A percentile compares a stretch with the other conserved stretches of the same genome.
Evolutionary conservation across 2,888 invertebrate species (phyloP).

Genomic region (Synanthedon tipuliformis): DNA sequence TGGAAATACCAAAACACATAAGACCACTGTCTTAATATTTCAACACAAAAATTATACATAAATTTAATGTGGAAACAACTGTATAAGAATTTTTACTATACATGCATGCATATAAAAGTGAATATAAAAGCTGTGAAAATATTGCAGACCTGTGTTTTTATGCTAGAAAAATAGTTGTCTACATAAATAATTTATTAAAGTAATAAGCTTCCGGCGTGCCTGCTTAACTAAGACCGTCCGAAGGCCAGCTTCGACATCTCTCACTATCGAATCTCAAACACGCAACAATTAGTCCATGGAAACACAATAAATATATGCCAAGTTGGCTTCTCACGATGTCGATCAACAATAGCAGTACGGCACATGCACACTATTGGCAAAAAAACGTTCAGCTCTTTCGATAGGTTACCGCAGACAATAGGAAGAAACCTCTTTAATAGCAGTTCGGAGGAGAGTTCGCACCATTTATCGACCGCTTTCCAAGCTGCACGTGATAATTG

Average conservation of each 20-base stretch:
- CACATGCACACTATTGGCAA: constrained; percentile 12
- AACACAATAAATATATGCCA: background rate
- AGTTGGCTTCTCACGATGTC: background rate
- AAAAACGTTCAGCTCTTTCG: constrained; percentile 36
- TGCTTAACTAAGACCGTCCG: too few species aligned
- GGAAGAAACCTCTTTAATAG: constrained; percentile 58
- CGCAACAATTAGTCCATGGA: too few species aligned
- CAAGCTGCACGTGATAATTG: constrained; percentile 47
- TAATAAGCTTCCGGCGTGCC: too few species aligned
- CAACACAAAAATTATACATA: too few species aligned
- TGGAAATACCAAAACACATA: background rate
- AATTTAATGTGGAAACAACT: too few species aligned
- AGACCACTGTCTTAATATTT: too few species aligned
- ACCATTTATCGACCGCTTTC: constrained; percentile 50
- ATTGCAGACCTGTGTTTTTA: background rate
- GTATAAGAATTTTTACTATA: too few species aligned
- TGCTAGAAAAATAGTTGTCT: background rate
- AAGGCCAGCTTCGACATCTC: too few species aligned
- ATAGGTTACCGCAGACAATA: constrained; percentile 43
- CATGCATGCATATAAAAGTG: constrained; percentile 7
- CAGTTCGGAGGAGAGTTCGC: constrained; percentile 38
- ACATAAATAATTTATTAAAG: background rate
- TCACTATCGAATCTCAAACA: too few species aligned
- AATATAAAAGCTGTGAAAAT: too few species aligned
- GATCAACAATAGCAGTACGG: background rate